Evolutionary conservation across 2,888 invertebrate species (phyloP), one percentile per base, ranked within the genome.

Genomic region (Sclerodermus sp.): DNA sequence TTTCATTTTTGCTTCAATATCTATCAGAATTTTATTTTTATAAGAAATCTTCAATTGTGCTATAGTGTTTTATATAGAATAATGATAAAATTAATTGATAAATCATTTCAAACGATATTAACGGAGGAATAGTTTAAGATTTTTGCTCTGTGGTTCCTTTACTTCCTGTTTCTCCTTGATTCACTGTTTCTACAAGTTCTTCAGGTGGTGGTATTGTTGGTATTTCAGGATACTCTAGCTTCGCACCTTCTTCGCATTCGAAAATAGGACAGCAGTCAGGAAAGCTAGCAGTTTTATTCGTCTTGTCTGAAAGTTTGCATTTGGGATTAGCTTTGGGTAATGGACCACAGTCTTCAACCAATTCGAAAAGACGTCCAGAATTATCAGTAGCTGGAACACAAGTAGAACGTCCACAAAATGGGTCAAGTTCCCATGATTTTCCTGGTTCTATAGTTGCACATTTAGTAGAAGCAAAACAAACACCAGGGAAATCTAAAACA

Each of bases 371-470:
- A 68, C 89, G 86, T 32, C 87, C 86, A 30, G 88, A 85, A 60
- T 84, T 82, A 73, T 91, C 89, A 59, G 91, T 89, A 61, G 88
- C 87, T 64, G 87, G 83, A 2, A 92, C 89, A 80, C 93, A 93
- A 47, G 91, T 91, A 67, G 91, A 91, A 62, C 90, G 87, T n/a
- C 93, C 93, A 72, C 93, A 93, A 87, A 93, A 93, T 4, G 93
- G 93, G 1, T 88, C 82, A 66, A 93, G 79, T 47, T 92, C 92
- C 93, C 93, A 93, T 52, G 87, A 82, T 79, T 91, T 87, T 55
- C 88, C 89, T 1, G 91, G 90, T 74, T 92, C 91, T 45, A 93
- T 88, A 12, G 93, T 93, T 36, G 91, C 90, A 79, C 93, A 94
- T 49, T 87, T 86, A 49, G 93, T 94, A 5, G 93, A 92, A 0